These are phyloP conservation scores for Hippopotamyrus pictus DNA, from an alignment of 2,797 vertebrate genomes.

Conservation along the genomic window DNA sequence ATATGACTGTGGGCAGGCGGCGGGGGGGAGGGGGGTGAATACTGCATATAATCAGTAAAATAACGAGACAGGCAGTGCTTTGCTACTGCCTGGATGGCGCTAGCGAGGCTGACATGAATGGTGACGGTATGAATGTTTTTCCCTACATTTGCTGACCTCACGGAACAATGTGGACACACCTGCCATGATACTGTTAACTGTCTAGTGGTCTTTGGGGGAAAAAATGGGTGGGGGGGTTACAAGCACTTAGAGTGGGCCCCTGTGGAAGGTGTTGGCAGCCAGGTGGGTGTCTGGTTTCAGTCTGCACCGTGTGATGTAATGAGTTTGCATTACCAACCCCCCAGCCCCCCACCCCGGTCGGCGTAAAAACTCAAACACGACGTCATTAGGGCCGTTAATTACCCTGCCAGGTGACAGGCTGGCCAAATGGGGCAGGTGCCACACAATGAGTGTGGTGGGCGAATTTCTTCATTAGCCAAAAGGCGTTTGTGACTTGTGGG, in stretches of 20 bases:
- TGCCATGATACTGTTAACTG: slow-evolving; percentile 26
- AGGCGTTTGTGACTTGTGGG: slow-evolving; percentile 32
- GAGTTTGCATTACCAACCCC: not conserved
- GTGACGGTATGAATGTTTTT: slow-evolving; percentile 16
- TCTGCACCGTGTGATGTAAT: slow-evolving; percentile 23
- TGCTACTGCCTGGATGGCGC: slow-evolving; percentile 22
- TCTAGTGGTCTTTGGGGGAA: slow-evolving; percentile 19
- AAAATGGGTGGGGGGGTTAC: slow-evolving; percentile 11
- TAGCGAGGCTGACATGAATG: not conserved
- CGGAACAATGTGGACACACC: slow-evolving; percentile 21
- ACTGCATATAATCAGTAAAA: not conserved
- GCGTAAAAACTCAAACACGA: not conserved
- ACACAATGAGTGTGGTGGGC: not conserved
- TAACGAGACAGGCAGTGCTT: not conserved
- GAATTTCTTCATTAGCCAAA: slow-evolving; percentile 28
- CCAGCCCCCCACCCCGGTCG: not conserved
- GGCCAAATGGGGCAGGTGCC: slow-evolving; percentile 38
- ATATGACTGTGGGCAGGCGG: not conserved
- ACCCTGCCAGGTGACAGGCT: slow-evolving; percentile 25
- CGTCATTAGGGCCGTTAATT: slow-evolving; percentile 22
- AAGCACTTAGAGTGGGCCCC: slow-evolving; percentile 13
- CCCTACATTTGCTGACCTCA: slow-evolving; percentile 21
- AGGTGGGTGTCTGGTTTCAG: slow-evolving; percentile 6
- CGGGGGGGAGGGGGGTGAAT: not conserved
- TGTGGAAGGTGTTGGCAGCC: slow-evolving; percentile 19